Evolutionary conservation across 2,888 invertebrate species (phyloP), one percentile per base, ranked within the genome.

Genomic region (Odontothrips loti): DNA sequence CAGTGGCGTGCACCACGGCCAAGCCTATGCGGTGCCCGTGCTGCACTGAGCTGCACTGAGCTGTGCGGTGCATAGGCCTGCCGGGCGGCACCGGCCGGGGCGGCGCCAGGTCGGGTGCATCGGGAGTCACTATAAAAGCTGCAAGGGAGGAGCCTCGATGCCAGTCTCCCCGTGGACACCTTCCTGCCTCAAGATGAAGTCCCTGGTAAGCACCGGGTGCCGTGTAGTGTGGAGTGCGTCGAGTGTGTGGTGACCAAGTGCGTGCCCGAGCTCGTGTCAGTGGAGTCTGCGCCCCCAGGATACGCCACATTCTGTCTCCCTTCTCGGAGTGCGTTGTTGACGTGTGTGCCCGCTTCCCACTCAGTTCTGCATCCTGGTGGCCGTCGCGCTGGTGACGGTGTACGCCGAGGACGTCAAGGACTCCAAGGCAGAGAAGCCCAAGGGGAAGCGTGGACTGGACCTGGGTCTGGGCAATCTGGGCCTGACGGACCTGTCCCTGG

Each of bases 101-200:
- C 34, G 34, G 34, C 34, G 34, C 34, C 34, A 43, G 34, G 2
- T 2, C 34, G 34, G 34, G 34, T 43, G 34, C 34, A 43, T 43
- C 34, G 34, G 34, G 68, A 23, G 23, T 9, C 68, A 27, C 68
- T 75, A 75, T 75, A 75, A 75, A 75, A 75, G 68, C 23, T 27
- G 23, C 68, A n/a, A 27, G 68, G 27, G 68, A 75, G 68, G 68
- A 27, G 27, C 68, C 23, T 75, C 68, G 68, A 75, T 75, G 68
- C 68, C 68, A 75, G 68, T 75, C 68, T 75, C 68, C 68, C 68
- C 68, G 68, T 75, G 68, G 68, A 75, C 68, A 75, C 68, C 68
- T 75, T 20, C 68, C 68, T 12, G 68, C 68, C 68, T 75, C 68
- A 75, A 75, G 68, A 75, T 75, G 68, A 75, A 75, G 68, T 75